Evolutionary conservation across 2,888 invertebrate genomes (phyloP).

Genomic region (Phytoseiulus persimilis): DNA sequence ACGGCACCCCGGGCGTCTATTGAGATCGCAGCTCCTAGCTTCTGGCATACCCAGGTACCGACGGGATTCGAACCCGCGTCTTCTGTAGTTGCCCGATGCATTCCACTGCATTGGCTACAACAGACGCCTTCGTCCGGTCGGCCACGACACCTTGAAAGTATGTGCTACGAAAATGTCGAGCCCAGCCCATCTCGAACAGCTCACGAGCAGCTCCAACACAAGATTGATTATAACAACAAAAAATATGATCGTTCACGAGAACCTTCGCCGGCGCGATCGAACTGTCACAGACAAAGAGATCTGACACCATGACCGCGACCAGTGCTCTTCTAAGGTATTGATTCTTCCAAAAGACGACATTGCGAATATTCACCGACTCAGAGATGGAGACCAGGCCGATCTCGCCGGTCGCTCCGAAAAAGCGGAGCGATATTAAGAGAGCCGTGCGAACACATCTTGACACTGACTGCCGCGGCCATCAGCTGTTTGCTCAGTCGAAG

Average conservation of each 20-base stretch:
- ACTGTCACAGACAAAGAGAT: background rate
- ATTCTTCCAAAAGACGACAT: background rate
- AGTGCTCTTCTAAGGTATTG: background rate
- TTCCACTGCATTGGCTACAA: conserved; percentile 13
- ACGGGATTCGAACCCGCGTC: conserved; percentile 39
- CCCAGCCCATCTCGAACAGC: background rate
- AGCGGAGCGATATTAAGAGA: no score
- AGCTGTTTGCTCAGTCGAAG: no score
- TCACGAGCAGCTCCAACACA: background rate
- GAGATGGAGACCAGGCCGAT: background rate
- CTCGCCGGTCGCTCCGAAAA: no score
- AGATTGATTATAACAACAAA: background rate
- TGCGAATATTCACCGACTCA: background rate
- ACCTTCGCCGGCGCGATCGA: no score
- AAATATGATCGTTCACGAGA: no score
- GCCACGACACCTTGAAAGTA: conserved; percentile 22
- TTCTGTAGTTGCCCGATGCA: conserved; percentile 24
- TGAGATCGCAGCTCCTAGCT: background rate
- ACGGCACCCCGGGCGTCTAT: background rate
- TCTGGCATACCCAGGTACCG: background rate
- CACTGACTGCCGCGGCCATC: no score
- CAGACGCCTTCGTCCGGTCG: conserved; percentile 38
- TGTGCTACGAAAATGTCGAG: background rate
- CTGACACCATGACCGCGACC: background rate
- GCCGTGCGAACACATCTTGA: no score